Conservation (phyloP, 2,888 invertebrate genomes). For the Pseudococcus viburni region DNA sequence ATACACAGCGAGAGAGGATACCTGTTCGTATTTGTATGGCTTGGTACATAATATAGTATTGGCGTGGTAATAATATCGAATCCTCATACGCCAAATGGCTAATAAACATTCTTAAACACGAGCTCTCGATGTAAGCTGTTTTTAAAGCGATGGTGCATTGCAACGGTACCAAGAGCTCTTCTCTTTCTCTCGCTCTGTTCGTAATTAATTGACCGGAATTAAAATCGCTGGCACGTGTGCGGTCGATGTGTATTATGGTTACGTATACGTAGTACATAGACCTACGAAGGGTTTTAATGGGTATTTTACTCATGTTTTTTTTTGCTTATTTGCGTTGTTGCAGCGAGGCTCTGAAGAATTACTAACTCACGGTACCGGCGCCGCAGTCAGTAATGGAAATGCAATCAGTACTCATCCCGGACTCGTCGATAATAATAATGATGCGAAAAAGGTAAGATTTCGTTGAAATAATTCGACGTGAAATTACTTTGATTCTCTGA, state of each 20-base stretch:
- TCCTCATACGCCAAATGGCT: conserved; percentile 19
- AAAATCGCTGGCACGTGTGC: not conserved
- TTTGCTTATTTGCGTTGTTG: conserved; percentile 71
- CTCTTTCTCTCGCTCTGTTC: not conserved
- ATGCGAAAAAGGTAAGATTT: conserved; percentile 90
- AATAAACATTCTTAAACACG: conserved; percentile 24
- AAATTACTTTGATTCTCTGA: not conserved
- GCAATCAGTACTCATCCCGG: conserved; percentile 82
- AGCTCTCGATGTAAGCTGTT: not conserved
- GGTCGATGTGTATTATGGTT: not conserved
- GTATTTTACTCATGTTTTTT: not conserved
- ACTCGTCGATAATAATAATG: conserved; percentile 91
- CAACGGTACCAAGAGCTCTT: not conserved
- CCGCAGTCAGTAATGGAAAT: conserved; percentile 82
- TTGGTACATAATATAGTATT: not conserved
- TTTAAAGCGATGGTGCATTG: not conserved
- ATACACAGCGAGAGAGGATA: not conserved
- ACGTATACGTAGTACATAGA: not conserved
- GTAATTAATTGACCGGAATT: conserved; percentile 27
- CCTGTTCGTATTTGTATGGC: not conserved
- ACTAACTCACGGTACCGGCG: conserved; percentile 81
- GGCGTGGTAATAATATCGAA: not conserved
- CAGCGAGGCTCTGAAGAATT: conserved; percentile 99
- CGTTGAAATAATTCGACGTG: not conserved
- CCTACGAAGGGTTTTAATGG: not conserved